Evolutionary conservation across 2,797 vertebrate genomes (phyloP).

Genomic region (Coluber constrictor): DNA sequence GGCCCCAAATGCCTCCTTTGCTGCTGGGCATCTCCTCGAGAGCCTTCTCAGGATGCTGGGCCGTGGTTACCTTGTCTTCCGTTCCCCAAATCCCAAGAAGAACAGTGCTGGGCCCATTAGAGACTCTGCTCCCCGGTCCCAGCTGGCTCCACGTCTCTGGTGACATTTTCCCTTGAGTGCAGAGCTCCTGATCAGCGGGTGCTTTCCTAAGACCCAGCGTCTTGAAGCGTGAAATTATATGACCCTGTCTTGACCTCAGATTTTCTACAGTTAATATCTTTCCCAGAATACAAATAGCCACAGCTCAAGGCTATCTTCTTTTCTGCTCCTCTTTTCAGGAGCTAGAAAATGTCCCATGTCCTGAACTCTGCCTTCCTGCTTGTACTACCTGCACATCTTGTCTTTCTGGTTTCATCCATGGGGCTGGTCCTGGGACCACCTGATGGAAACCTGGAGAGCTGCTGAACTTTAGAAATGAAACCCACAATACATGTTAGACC

Average conservation of each 20-base stretch:
- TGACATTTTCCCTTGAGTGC: slow-evolving; percentile 39
- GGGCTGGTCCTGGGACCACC: not conserved
- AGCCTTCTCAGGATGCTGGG: too few species aligned
- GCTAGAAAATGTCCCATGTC: not conserved
- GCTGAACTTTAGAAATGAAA: not conserved
- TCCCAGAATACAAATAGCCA: slow-evolving; percentile 44
- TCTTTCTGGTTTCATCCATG: not conserved
- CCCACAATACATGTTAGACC: not conserved
- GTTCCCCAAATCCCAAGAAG: not conserved
- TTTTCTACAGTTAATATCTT: slow-evolving; percentile 56
- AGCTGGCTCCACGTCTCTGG: accelerated
- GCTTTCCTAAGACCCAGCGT: slow-evolving; percentile 41
- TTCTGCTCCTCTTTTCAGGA: not conserved
- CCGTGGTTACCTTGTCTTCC: not conserved
- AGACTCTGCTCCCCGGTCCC: not conserved
- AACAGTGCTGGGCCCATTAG: not conserved
- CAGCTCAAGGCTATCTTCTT: slow-evolving; percentile 30
- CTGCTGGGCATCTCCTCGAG: not conserved
- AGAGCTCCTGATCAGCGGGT: slow-evolving; percentile 43
- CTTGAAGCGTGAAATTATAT: slow-evolving; percentile 65
- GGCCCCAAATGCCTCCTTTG: not conserved
- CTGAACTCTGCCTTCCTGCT: slow-evolving; percentile 1
- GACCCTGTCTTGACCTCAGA: slow-evolving; percentile 57
- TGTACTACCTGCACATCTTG: not conserved
- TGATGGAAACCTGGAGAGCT: not conserved